Evolutionary conservation across 2,888 invertebrate genomes (phyloP), one percentile per base, ranked within the genome.

Genomic region (Lycia hirtaria): DNA sequence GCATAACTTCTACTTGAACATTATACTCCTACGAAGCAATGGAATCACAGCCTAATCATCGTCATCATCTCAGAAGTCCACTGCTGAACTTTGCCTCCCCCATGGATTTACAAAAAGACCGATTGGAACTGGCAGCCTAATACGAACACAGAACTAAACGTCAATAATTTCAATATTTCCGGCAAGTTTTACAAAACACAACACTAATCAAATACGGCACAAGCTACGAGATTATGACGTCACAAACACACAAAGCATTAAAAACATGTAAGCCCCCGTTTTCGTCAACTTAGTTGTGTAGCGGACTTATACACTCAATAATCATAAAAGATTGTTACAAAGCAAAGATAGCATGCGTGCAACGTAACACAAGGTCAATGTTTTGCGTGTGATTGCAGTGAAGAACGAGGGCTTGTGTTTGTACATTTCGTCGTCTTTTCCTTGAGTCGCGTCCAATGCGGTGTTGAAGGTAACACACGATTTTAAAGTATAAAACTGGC

Each of bases 301-400:
- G 28, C 33, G 26, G n/a, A 30, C 20, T 32, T 20, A 7, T 43
- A 43, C 17, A 22, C 14, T 30, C 32, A 50, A 49, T 38, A 33
- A 33, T 19, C 38, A 22, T 44, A 15, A 51, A 57, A 20, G 49
- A 53, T 50, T 57, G 43, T 22, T 28, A 40, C 43, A 28, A 1
- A 37, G 35, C 37, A 35, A 22, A 60, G 49, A 47, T 50, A 55
- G 9, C 33, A 26, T 49, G 35, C 37, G 35, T 54, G 38, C 35
- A 48, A 55, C 48, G 19, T 10, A 35, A 51, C 19, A 30, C 44
- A 51, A 56, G 56, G 56, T 56, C 56, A 56, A 45, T 51, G 56
- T 45, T 54, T 40, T 28, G 38, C 50, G 48, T 55, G 38, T 47
- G 50, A 33, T 35, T 49, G 37, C n/a, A n/a, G n/a, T 28, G 19